phyloP scores from a whole-genome alignment of 2,113 vertebrate species.

The Dolichotis patagonum region DNA sequence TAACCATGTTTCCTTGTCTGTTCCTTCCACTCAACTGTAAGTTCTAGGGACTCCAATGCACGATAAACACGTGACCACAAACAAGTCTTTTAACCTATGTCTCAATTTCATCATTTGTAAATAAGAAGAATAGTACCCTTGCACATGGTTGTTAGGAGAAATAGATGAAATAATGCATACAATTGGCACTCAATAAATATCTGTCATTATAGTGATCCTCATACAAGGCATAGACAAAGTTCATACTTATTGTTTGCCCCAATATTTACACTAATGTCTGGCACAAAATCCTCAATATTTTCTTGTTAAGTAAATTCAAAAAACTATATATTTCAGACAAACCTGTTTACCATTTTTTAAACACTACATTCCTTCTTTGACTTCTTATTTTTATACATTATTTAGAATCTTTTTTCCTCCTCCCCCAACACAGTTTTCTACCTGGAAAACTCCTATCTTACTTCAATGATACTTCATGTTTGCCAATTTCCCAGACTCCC shows the following conservation, averaged over 20 bases:
- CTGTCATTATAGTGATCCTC: neutral
- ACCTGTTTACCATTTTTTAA: neutral
- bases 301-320: conserved; percentile 17
- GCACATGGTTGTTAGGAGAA: neutral
- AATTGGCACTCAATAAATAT: neutral
- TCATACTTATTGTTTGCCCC: neutral
- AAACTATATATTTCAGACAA: neutral
- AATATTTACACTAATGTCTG: neutral
- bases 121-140: neutral
- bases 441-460: neutral
- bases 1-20: neutral
- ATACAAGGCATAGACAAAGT: neutral
- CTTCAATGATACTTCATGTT: neutral
- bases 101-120: conserved; percentile 11
- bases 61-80: neutral
- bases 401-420: neutral
- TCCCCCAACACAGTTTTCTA: neutral
- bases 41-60: neutral
- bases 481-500: neutral
- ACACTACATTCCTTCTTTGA: neutral
- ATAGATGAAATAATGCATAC: neutral
- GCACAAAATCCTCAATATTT: neutral
- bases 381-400: neutral
- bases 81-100: neutral
- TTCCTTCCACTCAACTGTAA: neutral